Evolutionary conservation across 2,888 invertebrate genomes (phyloP).

Genomic region (Lutraria lutraria): DNA sequence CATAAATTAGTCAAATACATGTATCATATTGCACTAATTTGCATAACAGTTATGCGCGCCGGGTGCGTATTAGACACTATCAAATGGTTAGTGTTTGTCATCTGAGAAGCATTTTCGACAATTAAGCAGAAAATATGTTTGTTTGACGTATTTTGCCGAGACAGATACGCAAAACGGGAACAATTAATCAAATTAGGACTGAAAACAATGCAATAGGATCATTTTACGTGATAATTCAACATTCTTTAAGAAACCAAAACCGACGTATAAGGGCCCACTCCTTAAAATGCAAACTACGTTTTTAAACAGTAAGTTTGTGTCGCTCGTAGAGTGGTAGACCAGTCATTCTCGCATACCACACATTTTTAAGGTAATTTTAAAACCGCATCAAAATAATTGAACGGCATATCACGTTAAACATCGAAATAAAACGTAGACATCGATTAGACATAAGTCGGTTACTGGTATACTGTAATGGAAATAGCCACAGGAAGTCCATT

Average conservation of each 20-base stretch:
- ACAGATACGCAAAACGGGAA: neutral
- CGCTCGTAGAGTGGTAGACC: neutral
- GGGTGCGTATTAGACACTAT: neutral
- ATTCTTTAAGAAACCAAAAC: slow-evolving; percentile 6
- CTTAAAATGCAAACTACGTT: neutral
- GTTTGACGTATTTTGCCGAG: neutral
- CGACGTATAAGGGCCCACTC: neutral
- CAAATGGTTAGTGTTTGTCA: neutral
- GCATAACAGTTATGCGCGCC: neutral
- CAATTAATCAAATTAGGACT: neutral
- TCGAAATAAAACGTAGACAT: neutral
- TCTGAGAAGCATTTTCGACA: neutral
- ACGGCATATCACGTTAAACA: neutral
- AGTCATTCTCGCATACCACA: neutral
- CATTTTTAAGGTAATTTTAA: slow-evolving; percentile 5
- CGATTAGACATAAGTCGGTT: neutral
- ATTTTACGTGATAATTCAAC: neutral
- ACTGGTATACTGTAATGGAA: neutral
- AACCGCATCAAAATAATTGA: neutral
- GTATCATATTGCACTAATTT: neutral
- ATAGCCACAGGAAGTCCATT: neutral
- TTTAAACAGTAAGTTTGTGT: neutral
- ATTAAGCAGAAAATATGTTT: neutral
- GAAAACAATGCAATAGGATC: neutral
- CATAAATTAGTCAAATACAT: neutral